Evolutionary conservation across 1,140 invertebrate genomes (phyloP).

Genomic region (Nebria ingens): DNA sequence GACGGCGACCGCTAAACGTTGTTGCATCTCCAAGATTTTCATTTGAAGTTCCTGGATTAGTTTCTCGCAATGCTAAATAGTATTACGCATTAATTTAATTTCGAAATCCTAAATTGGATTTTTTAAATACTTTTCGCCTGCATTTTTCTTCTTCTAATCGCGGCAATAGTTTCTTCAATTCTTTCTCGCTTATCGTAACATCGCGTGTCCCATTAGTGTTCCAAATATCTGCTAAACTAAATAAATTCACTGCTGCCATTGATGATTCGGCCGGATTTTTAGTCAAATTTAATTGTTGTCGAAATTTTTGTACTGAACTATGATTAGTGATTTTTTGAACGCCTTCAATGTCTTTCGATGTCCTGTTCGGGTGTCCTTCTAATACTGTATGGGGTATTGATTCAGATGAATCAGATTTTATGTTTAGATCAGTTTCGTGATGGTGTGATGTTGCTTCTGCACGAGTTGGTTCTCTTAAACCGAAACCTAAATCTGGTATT

Average conservation of each 20-base stretch:
- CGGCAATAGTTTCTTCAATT: constrained; percentile 31
- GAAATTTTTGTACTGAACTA: neutral
- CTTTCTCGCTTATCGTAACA: constrained; percentile 28
- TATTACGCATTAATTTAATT: too few relatives aligned
- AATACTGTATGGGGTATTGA: neutral
- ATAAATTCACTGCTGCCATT: constrained; percentile 19
- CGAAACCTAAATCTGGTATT: constrained; percentile 34
- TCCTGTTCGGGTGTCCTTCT: neutral
- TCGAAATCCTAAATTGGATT: too few relatives aligned
- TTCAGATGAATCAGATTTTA: neutral
- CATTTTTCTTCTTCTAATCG: constrained; percentile 66
- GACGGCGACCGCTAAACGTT: constrained; percentile 64
- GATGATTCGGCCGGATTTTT: neutral
- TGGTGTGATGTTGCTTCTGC: neutral
- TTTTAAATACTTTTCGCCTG: constrained; percentile 59
- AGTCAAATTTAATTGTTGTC: neutral
- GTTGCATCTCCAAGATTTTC: constrained; percentile 60
- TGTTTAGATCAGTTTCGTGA: neutral
- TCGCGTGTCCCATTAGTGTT: constrained; percentile 27
- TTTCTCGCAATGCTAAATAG: constrained; percentile 63
- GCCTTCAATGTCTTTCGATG: neutral
- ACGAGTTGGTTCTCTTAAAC: constrained; percentile 24
- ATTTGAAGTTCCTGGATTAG: constrained; percentile 62
- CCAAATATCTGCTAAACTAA: constrained; percentile 46
- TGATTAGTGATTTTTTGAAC: neutral